phyloP scores from a whole-genome alignment of 92 coral and sea anemone species.

The Heteractis magnifica region DNA sequence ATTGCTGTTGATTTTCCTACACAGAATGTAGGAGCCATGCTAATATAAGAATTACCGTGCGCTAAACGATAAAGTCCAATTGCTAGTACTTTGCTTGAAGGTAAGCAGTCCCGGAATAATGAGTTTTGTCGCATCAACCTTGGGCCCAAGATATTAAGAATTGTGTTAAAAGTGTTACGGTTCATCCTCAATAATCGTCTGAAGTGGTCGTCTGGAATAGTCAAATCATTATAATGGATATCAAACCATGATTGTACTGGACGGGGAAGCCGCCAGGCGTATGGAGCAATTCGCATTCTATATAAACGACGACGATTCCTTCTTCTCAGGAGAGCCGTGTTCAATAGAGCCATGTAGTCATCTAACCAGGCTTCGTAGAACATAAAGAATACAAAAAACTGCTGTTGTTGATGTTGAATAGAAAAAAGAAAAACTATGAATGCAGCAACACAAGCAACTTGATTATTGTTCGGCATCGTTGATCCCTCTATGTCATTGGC shows the following conservation, averaged over 20 bases:
- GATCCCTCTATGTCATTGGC: neutral
- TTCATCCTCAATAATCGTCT: constrained; percentile 19
- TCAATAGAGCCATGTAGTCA: constrained; percentile 24
- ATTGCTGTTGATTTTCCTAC: constrained; percentile 36
- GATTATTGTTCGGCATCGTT: constrained; percentile 1
- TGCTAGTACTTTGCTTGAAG: constrained; percentile 26
- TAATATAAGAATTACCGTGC: constrained; percentile 27
- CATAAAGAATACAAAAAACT: neutral
- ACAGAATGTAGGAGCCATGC: constrained; percentile 16
- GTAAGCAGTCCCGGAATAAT: constrained; percentile 17
- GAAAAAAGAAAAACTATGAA: neutral
- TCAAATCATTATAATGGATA: constrained; percentile 32
- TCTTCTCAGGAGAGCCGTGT: constrained; percentile 8
- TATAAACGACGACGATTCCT: constrained; percentile 17
- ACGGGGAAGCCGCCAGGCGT: constrained; percentile 27
- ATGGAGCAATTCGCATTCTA: constrained; percentile 17
- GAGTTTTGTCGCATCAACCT: constrained; percentile 19
- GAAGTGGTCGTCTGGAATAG: constrained; percentile 40
- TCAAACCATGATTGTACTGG: constrained; percentile 54
- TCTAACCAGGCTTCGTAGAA: constrained; percentile 6
- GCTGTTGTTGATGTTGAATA: constrained; percentile 18
- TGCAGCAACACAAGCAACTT: constrained; percentile 4
- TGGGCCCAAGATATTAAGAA: constrained; percentile 4
- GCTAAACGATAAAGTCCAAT: constrained; percentile 21
- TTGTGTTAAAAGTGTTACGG: neutral